A percentile compares a stretch with the other conserved stretches of the same genome.
Evolutionary conservation across 2,797 vertebrate species (phyloP).

Genomic region (Choloepus didactylus): DNA sequence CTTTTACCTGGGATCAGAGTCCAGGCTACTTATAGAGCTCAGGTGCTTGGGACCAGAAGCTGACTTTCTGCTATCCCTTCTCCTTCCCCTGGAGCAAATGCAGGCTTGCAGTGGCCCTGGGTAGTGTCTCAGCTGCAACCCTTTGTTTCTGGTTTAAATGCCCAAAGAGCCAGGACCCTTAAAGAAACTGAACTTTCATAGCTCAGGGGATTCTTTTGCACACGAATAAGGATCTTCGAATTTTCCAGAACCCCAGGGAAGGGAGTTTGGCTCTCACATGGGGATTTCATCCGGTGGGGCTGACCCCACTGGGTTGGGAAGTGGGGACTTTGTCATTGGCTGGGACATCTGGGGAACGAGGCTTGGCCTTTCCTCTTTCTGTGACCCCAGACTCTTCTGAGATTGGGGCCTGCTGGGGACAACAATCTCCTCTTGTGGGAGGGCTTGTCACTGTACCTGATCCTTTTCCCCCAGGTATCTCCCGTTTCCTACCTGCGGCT

Average conservation of each 20-base stretch:
- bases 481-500: slow-evolving; percentile 95
- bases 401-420: accelerated
- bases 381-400: neutral
- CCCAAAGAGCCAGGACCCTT: neutral
- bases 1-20: neutral
- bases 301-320: neutral
- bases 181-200: neutral
- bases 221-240: neutral
- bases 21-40: neutral
- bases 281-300: neutral
- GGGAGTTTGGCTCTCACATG: neutral
- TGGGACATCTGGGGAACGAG: neutral
- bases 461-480: slow-evolving; percentile 90
- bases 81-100: neutral
- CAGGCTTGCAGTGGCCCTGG: accelerated
- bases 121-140: accelerated
- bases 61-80: neutral
- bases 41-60: neutral
- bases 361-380: neutral
- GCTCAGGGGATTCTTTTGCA: neutral
- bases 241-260: neutral
- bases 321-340: neutral
- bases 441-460: accelerated
- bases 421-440: accelerated
- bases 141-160: neutral